Percentiles rank a stretch among this genome's conserved stretches.
These are phyloP conservation scores for Tuberolachnus salignus DNA, from an alignment of 2,888 invertebrate genomes.

Conservation along the genomic window DNA sequence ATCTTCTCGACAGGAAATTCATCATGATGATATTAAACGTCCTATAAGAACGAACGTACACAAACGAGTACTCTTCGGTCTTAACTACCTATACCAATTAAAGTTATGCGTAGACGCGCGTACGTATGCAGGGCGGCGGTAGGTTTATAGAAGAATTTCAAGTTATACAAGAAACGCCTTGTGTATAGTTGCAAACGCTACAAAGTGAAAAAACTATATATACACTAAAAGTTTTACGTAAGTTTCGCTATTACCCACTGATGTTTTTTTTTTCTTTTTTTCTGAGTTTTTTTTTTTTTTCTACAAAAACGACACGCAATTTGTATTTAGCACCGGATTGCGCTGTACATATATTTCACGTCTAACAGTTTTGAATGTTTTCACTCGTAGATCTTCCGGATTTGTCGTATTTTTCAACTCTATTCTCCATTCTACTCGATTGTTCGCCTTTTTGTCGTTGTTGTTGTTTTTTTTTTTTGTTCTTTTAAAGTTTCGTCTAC, in stretches of 20 bases:
- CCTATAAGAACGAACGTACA: background rate
- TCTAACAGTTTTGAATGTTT: too few relatives aligned
- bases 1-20: background rate
- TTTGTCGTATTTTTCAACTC: too few relatives aligned
- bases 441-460: too few relatives aligned
- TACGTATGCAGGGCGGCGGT: background rate
- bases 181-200: background rate
- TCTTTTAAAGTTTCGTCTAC: too few relatives aligned
- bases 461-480: too few relatives aligned
- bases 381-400: too few relatives aligned
- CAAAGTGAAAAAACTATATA: background rate
- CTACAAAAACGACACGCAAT: background rate
- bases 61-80: background rate
- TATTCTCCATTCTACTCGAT: too few relatives aligned
- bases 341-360: too few relatives aligned
- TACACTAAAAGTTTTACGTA: background rate
- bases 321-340: background rate
- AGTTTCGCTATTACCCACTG: background rate
- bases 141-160: background rate
- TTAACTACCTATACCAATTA: conserved; percentile 22
- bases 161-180: background rate
- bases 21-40: background rate
- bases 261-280: background rate
- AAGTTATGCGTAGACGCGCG: background rate
- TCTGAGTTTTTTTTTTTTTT: too few relatives aligned